Evolutionary conservation across 2,797 vertebrate species (phyloP).

Genomic region (Rhinatrema bivittatum): DNA sequence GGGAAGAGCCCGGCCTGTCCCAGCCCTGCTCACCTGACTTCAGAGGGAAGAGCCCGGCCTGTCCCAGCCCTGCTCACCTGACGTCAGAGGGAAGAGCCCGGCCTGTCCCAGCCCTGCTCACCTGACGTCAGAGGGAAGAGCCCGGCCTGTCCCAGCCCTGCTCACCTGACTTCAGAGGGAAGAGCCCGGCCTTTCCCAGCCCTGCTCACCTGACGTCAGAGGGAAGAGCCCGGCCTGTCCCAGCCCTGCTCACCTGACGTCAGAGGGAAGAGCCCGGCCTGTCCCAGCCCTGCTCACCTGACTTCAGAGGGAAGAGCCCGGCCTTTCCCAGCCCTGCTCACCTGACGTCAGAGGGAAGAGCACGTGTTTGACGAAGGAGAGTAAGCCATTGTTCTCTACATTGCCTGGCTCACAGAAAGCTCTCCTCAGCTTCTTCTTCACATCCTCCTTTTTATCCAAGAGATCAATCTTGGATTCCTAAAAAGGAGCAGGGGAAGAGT

Average conservation of each 20-base stretch:
- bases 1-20: conserved; percentile 89
- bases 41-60: conserved; percentile 86
- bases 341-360: conserved; percentile 85
- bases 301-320: conserved; percentile 83
- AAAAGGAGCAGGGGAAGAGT: conserved; percentile 1
- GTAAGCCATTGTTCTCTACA: conserved; percentile 85
- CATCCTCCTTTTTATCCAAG: conserved; percentile 82
- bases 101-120: too few species aligned
- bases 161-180: conserved; percentile 82
- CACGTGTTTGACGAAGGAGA: conserved; percentile 89
- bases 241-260: conserved; percentile 80
- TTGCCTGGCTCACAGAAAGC: conserved; percentile 98
- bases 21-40: conserved; percentile 80
- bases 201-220: conserved; percentile 79
- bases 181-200: too few species aligned
- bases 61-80: too few species aligned
- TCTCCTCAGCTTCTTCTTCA: conserved; percentile 96
- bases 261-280: conserved; percentile 86
- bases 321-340: too few species aligned
- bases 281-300: too few species aligned
- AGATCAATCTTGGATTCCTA: conserved; percentile 97
- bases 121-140: conserved; percentile 85
- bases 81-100: conserved; percentile 83
- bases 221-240: conserved; percentile 89
- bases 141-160: too few species aligned